Percentiles rank a stretch among this genome's conserved stretches.
Evolutionary conservation across 2,888 invertebrate genomes (phyloP).

Genomic region (Tanypteryx hageni): DNA sequence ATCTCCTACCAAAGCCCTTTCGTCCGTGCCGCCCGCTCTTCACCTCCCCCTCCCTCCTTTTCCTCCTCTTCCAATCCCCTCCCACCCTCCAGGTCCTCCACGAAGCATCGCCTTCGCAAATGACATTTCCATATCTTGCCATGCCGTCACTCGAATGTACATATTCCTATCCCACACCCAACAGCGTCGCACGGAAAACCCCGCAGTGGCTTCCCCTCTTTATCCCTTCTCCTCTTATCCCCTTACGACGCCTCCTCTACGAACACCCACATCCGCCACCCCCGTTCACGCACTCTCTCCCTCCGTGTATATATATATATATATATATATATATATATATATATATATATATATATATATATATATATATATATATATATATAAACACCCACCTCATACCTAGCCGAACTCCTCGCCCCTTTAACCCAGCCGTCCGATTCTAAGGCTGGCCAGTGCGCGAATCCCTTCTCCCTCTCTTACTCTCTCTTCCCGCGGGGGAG

Average conservation of each 20-base stretch:
- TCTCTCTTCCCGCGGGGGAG: conserved; percentile 9
- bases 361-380: too few relatives aligned
- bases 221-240: not conserved
- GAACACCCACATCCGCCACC: not conserved
- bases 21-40: not conserved
- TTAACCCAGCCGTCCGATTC: not conserved
- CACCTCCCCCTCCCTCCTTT: not conserved
- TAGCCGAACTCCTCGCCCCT: not conserved
- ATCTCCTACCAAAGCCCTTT: not conserved
- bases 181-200: conserved; percentile 23
- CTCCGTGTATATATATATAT: too few relatives aligned
- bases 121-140: conserved; percentile 64
- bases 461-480: not conserved
- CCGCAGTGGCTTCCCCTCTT: not conserved
- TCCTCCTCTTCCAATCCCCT: not conserved
- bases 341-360: too few relatives aligned
- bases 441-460: conserved; percentile 11
- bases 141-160: conserved; percentile 62
- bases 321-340: too few relatives aligned
- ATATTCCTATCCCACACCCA: conserved; percentile 36
- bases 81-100: not conserved
- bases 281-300: not conserved
- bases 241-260: not conserved
- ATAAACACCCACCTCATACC: not conserved
- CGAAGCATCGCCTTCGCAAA: conserved; percentile 61